phyloP scores from a whole-genome alignment of 2,797 vertebrate genomes.

The Rhabdophis nuchalis region DNA sequence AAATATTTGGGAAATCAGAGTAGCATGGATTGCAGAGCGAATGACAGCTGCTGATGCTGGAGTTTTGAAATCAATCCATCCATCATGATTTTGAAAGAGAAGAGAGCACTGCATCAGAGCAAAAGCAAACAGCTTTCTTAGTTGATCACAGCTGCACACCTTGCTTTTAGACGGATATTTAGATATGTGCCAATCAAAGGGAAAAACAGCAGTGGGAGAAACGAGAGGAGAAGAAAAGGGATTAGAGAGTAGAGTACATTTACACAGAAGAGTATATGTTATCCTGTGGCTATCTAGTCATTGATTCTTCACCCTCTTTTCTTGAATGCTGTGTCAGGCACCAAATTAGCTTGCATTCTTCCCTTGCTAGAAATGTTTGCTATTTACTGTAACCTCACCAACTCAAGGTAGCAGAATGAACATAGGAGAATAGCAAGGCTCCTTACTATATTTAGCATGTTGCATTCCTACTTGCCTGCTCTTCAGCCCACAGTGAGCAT shows the following conservation, averaged over 20 bases:
- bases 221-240: neutral
- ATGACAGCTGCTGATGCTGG: conserved; percentile 1
- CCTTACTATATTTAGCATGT: neutral
- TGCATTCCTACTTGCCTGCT: neutral
- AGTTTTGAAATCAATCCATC: conserved; percentile 15
- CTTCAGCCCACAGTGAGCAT: neutral
- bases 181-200: conserved; percentile 16
- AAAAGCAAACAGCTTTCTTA: conserved; percentile 7
- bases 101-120: conserved; percentile 8
- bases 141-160: conserved; percentile 11
- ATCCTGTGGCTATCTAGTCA: neutral
- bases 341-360: neutral
- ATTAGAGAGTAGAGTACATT: neutral
- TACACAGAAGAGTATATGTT: neutral
- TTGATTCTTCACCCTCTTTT: neutral
- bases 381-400: neutral
- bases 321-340: conserved; percentile 7
- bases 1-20: conserved; percentile 17
- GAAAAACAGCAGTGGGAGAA: neutral
- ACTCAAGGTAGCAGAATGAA: neutral
- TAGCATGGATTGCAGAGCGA: neutral
- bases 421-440: neutral
- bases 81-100: neutral
- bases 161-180: conserved; percentile 13
- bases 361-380: neutral